Percentiles rank a stretch among this genome's conserved stretches.
These are phyloP conservation scores for Lasioglossum figueresi DNA, from an alignment of 2,888 invertebrate species.

Conservation along the genomic window DNA sequence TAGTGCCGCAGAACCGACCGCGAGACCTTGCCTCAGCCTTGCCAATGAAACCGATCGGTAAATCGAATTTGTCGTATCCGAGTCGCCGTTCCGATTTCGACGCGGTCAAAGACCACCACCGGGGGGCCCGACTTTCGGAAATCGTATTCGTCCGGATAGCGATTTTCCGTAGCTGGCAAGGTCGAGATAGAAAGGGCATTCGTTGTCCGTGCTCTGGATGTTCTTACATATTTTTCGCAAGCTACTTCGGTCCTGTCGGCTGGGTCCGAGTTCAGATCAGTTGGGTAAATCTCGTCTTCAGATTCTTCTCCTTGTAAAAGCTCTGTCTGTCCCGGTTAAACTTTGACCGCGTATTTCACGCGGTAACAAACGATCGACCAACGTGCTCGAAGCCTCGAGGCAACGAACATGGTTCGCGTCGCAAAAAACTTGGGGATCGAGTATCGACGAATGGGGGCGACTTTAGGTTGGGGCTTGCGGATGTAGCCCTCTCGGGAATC, in stretches of 20 bases:
- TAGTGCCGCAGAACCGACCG: neutral
- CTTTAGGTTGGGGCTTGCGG: neutral
- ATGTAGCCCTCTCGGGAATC: slow-evolving; percentile 3
- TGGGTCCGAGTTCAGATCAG: neutral
- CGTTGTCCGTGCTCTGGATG: too few species aligned
- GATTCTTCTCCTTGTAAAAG: neutral
- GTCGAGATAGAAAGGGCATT: too few species aligned
- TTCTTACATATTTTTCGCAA: too few species aligned
- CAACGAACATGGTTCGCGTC: too few species aligned
- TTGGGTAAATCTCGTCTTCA: neutral
- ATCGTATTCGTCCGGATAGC: neutral
- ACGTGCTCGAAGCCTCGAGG: neutral
- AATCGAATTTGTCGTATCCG: neutral
- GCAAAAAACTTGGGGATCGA: neutral
- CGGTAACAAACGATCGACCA: neutral
- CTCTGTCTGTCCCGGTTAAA: neutral
- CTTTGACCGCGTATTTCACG: neutral
- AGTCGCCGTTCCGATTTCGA: neutral
- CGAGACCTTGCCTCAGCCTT: slow-evolving; percentile 1
- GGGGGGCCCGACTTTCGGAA: neutral
- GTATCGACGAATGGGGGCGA: neutral
- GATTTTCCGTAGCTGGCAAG: too few species aligned
- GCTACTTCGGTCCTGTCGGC: too few species aligned
- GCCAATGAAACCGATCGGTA: slow-evolving; percentile 7
- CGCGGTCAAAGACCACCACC: too few species aligned